Evolutionary conservation across 2,888 invertebrate genomes (phyloP).

Genomic region (Lithophane socia): DNA sequence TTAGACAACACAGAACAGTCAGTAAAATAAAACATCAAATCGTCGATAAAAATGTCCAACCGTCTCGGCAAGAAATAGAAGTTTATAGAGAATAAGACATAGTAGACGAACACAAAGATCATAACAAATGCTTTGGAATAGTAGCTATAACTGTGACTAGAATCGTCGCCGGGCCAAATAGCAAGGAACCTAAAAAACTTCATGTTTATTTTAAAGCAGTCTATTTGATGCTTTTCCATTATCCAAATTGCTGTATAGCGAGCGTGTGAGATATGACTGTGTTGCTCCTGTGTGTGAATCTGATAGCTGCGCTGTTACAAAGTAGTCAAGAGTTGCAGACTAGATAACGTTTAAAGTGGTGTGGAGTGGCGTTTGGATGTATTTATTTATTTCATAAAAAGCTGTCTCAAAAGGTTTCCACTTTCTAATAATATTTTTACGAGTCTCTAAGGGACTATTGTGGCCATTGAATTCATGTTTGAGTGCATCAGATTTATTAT

Average conservation of each 20-base stretch:
- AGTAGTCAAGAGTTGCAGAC: conserved; percentile 25
- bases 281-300: conserved; percentile 34
- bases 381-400: conserved; percentile 1
- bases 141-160: conserved; percentile 63
- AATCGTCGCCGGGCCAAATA: conserved; percentile 69
- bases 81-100: conserved; percentile 70
- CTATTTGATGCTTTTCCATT: conserved; percentile 70
- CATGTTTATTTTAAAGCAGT: conserved; percentile 76
- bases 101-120: conserved; percentile 68
- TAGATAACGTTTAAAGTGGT: conserved; percentile 31
- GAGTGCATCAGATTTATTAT: not conserved
- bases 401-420: not conserved
- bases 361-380: conserved; percentile 31
- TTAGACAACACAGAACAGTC: conserved; percentile 73
- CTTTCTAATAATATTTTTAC: not conserved
- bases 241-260: conserved; percentile 39
- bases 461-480: not conserved
- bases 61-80: conserved; percentile 74
- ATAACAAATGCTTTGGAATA: conserved; percentile 70
- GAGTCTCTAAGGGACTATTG: not conserved
- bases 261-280: conserved; percentile 23
- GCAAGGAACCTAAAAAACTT: conserved; percentile 76
- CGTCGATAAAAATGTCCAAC: conserved; percentile 76
- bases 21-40: conserved; percentile 79
- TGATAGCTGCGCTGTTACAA: conserved; percentile 35